Evolutionary conservation across 2,113 vertebrate genomes (phyloP).

Genomic region (Campylorhamphus procurvoides): DNA sequence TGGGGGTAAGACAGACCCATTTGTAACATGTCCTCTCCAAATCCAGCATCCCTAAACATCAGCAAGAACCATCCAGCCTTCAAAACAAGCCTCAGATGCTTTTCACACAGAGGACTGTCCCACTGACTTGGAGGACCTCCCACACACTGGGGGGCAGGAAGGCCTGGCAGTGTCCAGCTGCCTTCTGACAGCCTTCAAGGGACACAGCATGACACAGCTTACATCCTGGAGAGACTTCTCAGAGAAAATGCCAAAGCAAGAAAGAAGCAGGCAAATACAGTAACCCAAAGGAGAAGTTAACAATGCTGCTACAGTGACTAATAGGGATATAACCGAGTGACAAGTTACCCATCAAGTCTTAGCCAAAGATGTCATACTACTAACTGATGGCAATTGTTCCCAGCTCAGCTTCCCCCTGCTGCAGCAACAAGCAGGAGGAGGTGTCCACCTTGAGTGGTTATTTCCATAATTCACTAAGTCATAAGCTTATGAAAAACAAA

Average conservation of each 20-base stretch:
- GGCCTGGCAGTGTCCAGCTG: not conserved
- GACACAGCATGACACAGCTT: not conserved
- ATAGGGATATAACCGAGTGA: not conserved
- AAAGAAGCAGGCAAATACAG: not conserved
- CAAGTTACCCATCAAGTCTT: not conserved
- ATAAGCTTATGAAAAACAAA: not conserved
- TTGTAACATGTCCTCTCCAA: not conserved
- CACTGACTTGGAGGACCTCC: rapidly evolving
- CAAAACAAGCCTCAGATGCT: not conserved
- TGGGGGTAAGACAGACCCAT: not conserved
- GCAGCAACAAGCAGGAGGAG: not conserved
- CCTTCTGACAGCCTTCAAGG: not conserved
- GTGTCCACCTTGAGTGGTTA: not conserved
- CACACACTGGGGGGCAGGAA: not conserved
- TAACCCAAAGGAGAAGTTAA: not conserved
- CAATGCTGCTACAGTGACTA: not conserved
- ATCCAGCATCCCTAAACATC: not conserved
- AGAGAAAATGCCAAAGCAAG: not conserved
- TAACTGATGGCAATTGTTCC: not conserved
- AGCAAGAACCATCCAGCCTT: not conserved
- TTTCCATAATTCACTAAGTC: not conserved
- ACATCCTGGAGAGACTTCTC: not conserved
- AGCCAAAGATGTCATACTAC: not conserved
- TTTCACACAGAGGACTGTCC: not conserved
- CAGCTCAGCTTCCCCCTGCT: not conserved